Percentiles rank a stretch among this genome's conserved stretches.
These are phyloP conservation scores for Pachyrhynchus sulphureomaculatus DNA, from an alignment of 1,140 invertebrate genomes.

Conservation along the genomic window DNA sequence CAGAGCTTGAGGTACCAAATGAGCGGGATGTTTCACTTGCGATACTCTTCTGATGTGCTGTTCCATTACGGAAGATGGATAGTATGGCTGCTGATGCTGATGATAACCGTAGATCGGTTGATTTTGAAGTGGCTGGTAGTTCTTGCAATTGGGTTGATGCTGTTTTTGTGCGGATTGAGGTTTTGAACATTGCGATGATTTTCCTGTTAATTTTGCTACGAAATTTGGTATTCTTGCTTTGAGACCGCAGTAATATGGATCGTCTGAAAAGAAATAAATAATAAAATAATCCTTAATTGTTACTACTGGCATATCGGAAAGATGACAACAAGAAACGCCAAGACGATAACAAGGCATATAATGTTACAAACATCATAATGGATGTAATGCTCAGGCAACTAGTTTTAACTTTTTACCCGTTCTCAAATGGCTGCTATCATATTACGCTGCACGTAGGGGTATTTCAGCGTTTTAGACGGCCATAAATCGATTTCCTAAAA, in stretches of 20 bases:
- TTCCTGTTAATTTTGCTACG: conserved; percentile 60
- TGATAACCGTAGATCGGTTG: conserved; percentile 23
- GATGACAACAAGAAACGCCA: too few relatives aligned
- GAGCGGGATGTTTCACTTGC: conserved; percentile 13
- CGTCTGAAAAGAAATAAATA: conserved; percentile 57
- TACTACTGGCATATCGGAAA: neutral
- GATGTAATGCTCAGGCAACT: too few relatives aligned
- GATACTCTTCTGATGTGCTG: conserved; percentile 23
- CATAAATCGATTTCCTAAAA: too few relatives aligned
- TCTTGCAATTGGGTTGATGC: conserved; percentile 13
- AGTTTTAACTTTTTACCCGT: too few relatives aligned
- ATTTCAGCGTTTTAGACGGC: too few relatives aligned
- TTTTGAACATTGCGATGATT: neutral
- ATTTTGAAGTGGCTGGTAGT: neutral
- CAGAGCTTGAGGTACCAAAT: neutral
- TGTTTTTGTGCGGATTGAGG: neutral
- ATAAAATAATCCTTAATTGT: neutral
- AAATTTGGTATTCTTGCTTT: conserved; percentile 80
- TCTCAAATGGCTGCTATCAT: too few relatives aligned
- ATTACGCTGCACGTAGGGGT: too few relatives aligned
- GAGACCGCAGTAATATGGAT: conserved; percentile 88
- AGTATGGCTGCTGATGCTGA: neutral
- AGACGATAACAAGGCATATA: too few relatives aligned
- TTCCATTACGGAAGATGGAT: conserved; percentile 8
- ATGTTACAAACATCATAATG: too few relatives aligned